Conservation (phyloP, 1,140 invertebrate species). For the Nautilus pompilius region DNA sequence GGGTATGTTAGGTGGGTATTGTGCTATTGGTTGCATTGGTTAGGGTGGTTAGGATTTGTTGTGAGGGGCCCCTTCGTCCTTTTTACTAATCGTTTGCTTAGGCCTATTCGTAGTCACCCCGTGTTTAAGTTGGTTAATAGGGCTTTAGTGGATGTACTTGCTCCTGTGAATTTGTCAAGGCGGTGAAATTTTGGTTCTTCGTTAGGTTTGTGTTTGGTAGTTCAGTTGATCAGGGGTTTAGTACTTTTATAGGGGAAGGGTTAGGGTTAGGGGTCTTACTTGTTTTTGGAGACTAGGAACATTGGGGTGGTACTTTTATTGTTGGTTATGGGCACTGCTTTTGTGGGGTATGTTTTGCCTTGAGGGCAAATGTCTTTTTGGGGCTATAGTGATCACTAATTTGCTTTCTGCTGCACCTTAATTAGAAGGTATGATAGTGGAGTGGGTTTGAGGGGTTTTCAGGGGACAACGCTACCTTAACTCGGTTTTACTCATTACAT, state of each 20-base stretch:
- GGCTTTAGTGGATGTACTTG: too few relatives aligned
- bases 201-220: too few relatives aligned
- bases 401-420: conserved; percentile 67
- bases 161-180: too few relatives aligned
- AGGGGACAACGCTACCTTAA: conserved; percentile 67
- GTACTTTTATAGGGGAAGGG: background rate
- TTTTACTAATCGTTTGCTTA: too few relatives aligned
- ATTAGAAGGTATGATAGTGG: conserved; percentile 58
- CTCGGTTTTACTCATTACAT: conserved; percentile 70
- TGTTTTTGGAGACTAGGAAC: conserved; percentile 58
- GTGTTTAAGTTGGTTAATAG: too few relatives aligned
- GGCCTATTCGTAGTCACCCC: too few relatives aligned
- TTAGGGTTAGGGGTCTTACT: conserved; percentile 29
- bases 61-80: too few relatives aligned
- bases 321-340: conserved; percentile 64
- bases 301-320: conserved; percentile 62
- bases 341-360: conserved; percentile 68
- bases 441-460: conserved; percentile 71
- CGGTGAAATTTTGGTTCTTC: too few relatives aligned
- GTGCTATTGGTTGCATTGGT: too few relatives aligned
- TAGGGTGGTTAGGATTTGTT: too few relatives aligned
- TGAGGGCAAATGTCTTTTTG: conserved; percentile 73
- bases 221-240: background rate
- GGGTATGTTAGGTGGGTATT: too few relatives aligned
- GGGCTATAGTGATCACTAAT: conserved; percentile 72